Conservation (phyloP, 2,797 vertebrate genomes). For the Chloroceryle amazona region DNA sequence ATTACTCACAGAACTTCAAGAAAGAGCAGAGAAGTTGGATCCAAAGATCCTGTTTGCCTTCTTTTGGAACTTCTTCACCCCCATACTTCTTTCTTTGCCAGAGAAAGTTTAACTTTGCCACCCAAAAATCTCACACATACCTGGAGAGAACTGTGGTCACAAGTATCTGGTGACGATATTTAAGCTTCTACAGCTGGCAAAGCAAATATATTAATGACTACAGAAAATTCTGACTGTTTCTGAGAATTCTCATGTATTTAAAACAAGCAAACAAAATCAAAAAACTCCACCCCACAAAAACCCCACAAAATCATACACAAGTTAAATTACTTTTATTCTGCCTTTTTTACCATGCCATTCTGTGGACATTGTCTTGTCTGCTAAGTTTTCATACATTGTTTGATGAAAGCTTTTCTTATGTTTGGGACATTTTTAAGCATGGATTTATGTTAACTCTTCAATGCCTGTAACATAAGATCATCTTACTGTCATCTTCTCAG, state of each 20-base stretch:
- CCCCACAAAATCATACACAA: not conserved
- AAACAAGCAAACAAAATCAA: too few species aligned
- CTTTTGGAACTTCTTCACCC: not conserved
- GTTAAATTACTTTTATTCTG: not conserved
- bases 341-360: not conserved
- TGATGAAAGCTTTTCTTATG: not conserved
- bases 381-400: not conserved
- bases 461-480: not conserved
- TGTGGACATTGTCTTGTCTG: fast-evolving
- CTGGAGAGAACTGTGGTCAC: not conserved
- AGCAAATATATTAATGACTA: not conserved
- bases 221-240: not conserved
- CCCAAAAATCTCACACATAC: not conserved
- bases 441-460: not conserved
- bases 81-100: not conserved
- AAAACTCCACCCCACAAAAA: too few species aligned
- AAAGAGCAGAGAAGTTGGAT: not conserved
- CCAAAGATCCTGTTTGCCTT: not conserved
- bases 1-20: not conserved
- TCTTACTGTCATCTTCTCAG: not conserved
- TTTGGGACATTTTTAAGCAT: not conserved
- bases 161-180: not conserved
- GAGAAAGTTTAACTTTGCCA: not conserved
- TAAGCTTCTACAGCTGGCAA: not conserved
- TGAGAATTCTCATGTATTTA: not conserved